Base-by-base conservation (phyloP, 2,888 invertebrate genomes). In the Ceramica pisi region DNA sequence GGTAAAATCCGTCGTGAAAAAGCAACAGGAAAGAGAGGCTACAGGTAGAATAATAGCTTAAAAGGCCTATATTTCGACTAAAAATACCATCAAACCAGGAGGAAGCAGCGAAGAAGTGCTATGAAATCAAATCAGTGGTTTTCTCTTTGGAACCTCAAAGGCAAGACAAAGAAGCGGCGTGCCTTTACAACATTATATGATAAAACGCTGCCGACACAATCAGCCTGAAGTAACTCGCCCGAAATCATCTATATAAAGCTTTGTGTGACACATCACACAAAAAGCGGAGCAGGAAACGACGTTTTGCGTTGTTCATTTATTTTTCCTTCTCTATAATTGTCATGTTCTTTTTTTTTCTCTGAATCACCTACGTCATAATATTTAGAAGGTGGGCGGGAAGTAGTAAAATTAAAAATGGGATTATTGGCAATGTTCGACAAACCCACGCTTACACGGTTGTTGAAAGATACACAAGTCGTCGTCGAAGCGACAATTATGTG, bases 131-230 rank as follows among this genome's bases (percentile, higher is more conserved):
- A 72, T 75, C 50, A 46, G 12, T 67, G 48, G 31, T 9, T 57
- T 53, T 41, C 19, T 55, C 14, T 46, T 5, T 41, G 51, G 26
- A 65, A 63, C 44, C 74, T 60, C 67, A 79, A 80, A 77, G 53
- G 23, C 38, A 50, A 55, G 59, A 79, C 53, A 55, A 78, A 75
- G 64, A 50, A 55, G 59, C 38, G 35, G 35, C 50, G 53, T 41
- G 46, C 38, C 55, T 80, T 56, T 74, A 73, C 63, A 60, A 67
- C 23, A 80, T 67, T 80, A 60, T 21, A 12, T 51, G 38, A 67
- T 74, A 67, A 67, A 77, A 80, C 63, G 55, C 67, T 64, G 51
- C 46, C 31, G 7, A 60, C 75, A 31, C 74, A 60, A 50, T 56
- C 75, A 74, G 67, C 38, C 38, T 48, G 50, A 57, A 66, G 60